phyloP scores from a whole-genome alignment of 2,888 invertebrate genomes.

The Cosmia trapezina region DNA sequence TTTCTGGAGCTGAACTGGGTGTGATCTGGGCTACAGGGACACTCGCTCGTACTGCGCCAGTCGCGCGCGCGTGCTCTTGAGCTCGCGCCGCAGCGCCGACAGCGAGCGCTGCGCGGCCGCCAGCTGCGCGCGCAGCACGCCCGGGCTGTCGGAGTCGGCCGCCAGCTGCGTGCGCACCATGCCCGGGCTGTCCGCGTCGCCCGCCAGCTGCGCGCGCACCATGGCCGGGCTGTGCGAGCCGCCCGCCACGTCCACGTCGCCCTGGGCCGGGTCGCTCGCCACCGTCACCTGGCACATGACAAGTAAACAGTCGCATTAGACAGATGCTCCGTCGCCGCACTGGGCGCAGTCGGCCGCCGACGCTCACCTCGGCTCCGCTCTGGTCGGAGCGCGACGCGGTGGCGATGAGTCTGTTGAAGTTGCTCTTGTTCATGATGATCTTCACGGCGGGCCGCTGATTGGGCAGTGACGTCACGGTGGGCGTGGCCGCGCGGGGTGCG shows the following conservation, averaged over 20 bases:
- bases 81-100: conserved; percentile 90
- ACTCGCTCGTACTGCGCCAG: conserved; percentile 91
- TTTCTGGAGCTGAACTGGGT: no score
- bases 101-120: conserved; percentile 86
- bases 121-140: conserved; percentile 63
- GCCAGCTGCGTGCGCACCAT: conserved; percentile 88
- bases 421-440: conserved; percentile 84
- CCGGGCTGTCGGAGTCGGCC: conserved; percentile 58
- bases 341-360: not conserved
- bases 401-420: conserved; percentile 77
- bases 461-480: conserved; percentile 25
- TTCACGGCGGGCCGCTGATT: conserved; percentile 81
- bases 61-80: conserved; percentile 82
- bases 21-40: not conserved
- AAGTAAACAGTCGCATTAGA: not conserved
- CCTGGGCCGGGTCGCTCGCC: conserved; percentile 49
- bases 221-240: conserved; percentile 61
- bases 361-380: conserved; percentile 22
- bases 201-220: conserved; percentile 64
- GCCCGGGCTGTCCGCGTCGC: conserved; percentile 61
- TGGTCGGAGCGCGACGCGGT: conserved; percentile 53
- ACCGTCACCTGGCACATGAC: not conserved
- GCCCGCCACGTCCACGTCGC: conserved; percentile 92
- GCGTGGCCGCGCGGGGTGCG: conserved; percentile 20
- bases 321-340: no score